Conservation (phyloP, 2,888 invertebrate genomes). For the Atherix ibis region DNA sequence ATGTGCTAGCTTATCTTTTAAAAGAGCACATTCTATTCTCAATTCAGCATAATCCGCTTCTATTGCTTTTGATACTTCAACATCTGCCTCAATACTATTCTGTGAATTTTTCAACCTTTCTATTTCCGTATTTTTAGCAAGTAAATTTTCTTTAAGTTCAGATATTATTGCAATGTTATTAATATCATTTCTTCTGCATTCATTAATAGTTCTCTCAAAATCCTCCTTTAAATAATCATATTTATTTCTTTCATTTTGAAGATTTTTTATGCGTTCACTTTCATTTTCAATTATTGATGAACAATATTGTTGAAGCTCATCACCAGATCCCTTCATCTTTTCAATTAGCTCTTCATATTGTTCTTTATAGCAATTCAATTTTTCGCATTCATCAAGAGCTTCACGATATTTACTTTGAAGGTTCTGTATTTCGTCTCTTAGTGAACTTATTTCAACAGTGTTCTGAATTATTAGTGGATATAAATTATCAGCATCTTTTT, state of each 20-base stretch:
- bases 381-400: constrained; percentile 19
- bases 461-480: constrained; percentile 18
- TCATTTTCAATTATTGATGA: constrained; percentile 19
- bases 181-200: constrained; percentile 18
- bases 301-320: constrained; percentile 18
- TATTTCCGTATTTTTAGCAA: constrained; percentile 10
- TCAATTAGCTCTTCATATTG: constrained; percentile 10
- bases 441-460: constrained; percentile 11
- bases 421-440: constrained; percentile 12
- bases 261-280: constrained; percentile 17
- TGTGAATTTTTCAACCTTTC: not conserved
- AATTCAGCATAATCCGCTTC: constrained; percentile 12
- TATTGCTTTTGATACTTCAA: not conserved
- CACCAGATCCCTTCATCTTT: constrained; percentile 19
- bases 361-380: constrained; percentile 19
- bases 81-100: too few relatives aligned
- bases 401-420: constrained; percentile 14
- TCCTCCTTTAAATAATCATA: constrained; percentile 25
- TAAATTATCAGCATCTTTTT: constrained; percentile 12
- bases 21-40: constrained; percentile 18
- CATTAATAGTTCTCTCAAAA: constrained; percentile 20
- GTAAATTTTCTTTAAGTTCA: constrained; percentile 17
- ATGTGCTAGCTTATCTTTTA: constrained; percentile 22
- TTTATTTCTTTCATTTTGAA: constrained; percentile 17
- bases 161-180: constrained; percentile 19